Base-by-base conservation (phyloP, 2,888 invertebrate genomes). In the Iphiclides podalirius region DNA sequence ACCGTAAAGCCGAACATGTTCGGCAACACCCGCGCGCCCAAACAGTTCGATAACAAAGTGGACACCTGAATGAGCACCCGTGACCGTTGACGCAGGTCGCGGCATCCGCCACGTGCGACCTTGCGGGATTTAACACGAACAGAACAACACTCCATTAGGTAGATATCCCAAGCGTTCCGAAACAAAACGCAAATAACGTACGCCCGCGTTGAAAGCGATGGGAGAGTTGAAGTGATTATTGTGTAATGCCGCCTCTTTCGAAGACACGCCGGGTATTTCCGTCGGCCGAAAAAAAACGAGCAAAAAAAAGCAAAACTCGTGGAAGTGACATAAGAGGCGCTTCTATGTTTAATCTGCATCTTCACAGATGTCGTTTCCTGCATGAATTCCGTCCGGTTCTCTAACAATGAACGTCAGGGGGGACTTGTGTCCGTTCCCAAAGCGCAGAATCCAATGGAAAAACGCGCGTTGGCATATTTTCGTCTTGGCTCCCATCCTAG, bases 401-500 rank as follows among this genome's bases (percentile, higher is more conserved):
- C 62, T 67, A 77, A 82, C 84, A 84, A 82, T 79, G 75, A 61
- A 72, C 61, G 72, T 70, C 65, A 62, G 70, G 67, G 65, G n/a
- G 68, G 70, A 69, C 76, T 83, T 79, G 77, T 79, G 78, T 70
- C 72, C 75, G 85, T 82, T 83, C 82, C 79, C 78, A 85, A 85
- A 86, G 83, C 82, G 81, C 80, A 73, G 79, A 83, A 84, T 76
- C 84, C 84, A 82, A 84, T 84, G 87, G 88, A 87, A 87, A 88
- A 88, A 88, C 87, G 82, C 87, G 85, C 71, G 73, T 83, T 80
- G 72, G 88, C 83, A 88, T 88, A 88, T 88, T 88, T 88, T 88
- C 87, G 88, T 88, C 88, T 88, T 88, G 88, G 88, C 88, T 87
- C 82, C 79, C 78, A 88, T 87, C 88, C 88, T 88, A 88, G 87